These are phyloP conservation scores for Neogobius melanostomus DNA, from an alignment of 2,113 vertebrate genomes.

Conservation along the genomic window DNA sequence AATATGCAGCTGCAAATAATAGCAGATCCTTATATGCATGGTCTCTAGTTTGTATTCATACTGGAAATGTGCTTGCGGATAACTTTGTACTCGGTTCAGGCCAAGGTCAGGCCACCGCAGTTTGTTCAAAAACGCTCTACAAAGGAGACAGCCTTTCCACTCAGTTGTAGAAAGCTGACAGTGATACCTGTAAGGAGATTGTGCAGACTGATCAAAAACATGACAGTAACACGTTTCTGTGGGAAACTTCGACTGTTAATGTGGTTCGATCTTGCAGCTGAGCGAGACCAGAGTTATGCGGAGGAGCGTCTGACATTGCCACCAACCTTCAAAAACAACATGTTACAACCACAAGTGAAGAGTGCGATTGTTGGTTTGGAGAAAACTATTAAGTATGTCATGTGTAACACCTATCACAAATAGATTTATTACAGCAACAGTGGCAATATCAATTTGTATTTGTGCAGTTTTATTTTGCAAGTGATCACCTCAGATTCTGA, in stretches of 20 bases:
- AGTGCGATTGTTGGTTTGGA: not conserved
- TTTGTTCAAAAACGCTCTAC: not conserved
- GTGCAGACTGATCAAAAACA: not conserved
- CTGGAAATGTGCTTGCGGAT: not conserved
- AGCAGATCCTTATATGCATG: not conserved
- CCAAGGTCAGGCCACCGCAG: conserved; percentile 22
- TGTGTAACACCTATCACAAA: too few species aligned
- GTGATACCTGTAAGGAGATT: not conserved
- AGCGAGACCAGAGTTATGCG: not conserved
- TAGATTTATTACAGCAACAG: too few species aligned
- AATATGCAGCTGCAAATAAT: not conserved
- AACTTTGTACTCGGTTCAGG: conserved; percentile 34
- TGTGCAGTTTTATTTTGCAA: too few species aligned
- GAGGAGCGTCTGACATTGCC: not conserved
- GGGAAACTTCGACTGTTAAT: not conserved
- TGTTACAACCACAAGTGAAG: not conserved
- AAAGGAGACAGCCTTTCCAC: not conserved
- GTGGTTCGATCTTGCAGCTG: not conserved
- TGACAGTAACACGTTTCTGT: not conserved
- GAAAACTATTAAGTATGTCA: too few species aligned
- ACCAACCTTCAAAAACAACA: not conserved
- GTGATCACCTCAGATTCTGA: too few species aligned
- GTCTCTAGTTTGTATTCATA: conserved; percentile 6
- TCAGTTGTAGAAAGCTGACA: not conserved
- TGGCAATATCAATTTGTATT: too few species aligned